Base-by-base conservation (phyloP, 1,140 invertebrate genomes). In the Macrostomum lignano region DNA sequence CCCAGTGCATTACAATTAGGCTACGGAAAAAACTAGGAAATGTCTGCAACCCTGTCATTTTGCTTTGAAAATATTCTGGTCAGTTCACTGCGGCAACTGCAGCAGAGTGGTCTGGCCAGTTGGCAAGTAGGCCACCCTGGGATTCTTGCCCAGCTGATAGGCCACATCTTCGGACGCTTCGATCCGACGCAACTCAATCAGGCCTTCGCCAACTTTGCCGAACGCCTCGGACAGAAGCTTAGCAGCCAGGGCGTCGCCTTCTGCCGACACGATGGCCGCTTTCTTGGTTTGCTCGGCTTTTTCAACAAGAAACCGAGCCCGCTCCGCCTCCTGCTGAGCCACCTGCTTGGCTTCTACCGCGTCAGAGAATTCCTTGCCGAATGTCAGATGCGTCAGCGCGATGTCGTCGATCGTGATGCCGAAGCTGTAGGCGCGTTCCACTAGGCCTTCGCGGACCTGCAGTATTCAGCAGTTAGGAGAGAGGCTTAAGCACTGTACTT, bases 331-430 rank as follows among this genome's bases (percentile, higher is more conserved):
- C 61, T 98, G 91, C 56, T 98, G 91, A 1, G 91, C 91, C 2
- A 98, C 91, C 64, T 98, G 91, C 62, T 98, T 98, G 64, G 91
- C 69, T 62, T 98, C 91, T 30, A 98, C 91, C 45, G 91, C 91
- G 46, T 74, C 71, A 17, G 88, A 96, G 59, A 98, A 98, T 58
- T 98, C 91, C 54, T 73, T 72, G 21, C 86, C 86, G 58, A 96
- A 96, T 7, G 82, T 88, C 51, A 96, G 72, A 63, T 94, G 86
- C 37, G 86, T 94, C 71, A 96, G 72, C 13, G 88, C 91, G 57
- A 98, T 98, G 51, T 98, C 91, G 62, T 98, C 91, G 22, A 96
- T 64, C 44, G 96, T 79, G 24, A 98, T 65, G 35, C 91, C 88
- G 62, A 98, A 98, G 44, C 91, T 78, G 23, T 65, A 55, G 17